A percentile compares a stretch with the other conserved stretches of the same genome.
phyloP scores from a whole-genome alignment of 2,797 vertebrate species.

The Bovichtus variegatus region DNA sequence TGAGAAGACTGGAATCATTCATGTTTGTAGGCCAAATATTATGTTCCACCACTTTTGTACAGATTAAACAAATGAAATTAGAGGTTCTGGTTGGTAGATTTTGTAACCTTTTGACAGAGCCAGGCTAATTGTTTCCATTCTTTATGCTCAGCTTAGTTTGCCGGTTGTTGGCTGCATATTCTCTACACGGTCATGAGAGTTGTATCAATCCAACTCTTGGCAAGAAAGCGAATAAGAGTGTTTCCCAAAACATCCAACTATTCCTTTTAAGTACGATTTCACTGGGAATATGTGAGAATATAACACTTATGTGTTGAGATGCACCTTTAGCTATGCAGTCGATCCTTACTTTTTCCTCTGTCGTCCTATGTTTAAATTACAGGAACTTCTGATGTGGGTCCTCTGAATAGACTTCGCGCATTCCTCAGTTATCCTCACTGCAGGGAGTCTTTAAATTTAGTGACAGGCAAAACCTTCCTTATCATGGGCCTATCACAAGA shows the following conservation, averaged over 20 bases:
- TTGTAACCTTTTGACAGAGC: neutral
- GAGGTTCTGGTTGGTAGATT: neutral
- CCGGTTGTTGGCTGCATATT: neutral
- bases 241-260: neutral
- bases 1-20: neutral
- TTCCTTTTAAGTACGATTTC: neutral
- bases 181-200: neutral
- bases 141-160: neutral
- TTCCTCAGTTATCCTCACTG: slow-evolving; percentile 79
- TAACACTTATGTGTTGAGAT: neutral
- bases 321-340: neutral
- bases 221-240: neutral
- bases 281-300: neutral
- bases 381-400: slow-evolving; percentile 68
- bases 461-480: slow-evolving; percentile 69
- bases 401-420: slow-evolving; percentile 48
- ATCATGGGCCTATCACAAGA: slow-evolving; percentile 80
- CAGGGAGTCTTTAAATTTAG: slow-evolving; percentile 65
- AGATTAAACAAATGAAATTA: neutral
- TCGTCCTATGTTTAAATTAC: slow-evolving; percentile 14
- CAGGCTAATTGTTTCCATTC: neutral
- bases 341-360: neutral
- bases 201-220: neutral
- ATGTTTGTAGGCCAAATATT: neutral
- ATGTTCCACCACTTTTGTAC: neutral